Conservation (phyloP, 2,113 vertebrate genomes). For the Parotia lawesii region DNA sequence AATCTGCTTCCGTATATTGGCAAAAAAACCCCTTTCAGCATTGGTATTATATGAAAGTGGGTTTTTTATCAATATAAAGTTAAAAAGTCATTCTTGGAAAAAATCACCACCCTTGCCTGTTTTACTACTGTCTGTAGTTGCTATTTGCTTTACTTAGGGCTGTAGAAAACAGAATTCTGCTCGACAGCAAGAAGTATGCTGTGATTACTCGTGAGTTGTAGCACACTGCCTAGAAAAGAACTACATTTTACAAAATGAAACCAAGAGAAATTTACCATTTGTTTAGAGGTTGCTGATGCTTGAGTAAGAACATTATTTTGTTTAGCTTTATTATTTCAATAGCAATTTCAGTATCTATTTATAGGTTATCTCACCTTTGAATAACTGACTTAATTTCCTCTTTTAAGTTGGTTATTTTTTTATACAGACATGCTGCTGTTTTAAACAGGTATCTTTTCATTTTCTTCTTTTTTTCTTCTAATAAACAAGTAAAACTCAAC, state of each 20-base stretch:
- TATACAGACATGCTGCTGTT: background rate
- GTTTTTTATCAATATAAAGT: background rate
- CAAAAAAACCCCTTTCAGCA: background rate
- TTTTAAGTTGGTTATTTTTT: background rate
- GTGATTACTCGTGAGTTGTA: background rate
- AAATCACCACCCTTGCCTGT: background rate
- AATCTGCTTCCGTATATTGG: background rate
- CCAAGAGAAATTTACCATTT: background rate
- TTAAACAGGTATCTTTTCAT: background rate
- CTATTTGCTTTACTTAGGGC: background rate
- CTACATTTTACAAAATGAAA: background rate
- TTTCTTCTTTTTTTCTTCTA: background rate
- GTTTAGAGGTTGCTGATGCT: background rate
- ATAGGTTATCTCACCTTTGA: background rate
- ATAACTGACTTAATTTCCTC: background rate
- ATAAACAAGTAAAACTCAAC: background rate
- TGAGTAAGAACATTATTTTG: background rate
- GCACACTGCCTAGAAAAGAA: background rate
- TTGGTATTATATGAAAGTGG: background rate
- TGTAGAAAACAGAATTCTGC: background rate
- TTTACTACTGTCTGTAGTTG: background rate
- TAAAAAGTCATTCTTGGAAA: background rate
- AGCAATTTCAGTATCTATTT: background rate
- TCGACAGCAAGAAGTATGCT: background rate
- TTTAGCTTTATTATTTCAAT: background rate